Conservation (phyloP, 2,113 vertebrate species). For the human region GRCh38 chr16:13263501-13264000, state of each 20-base stretch:
- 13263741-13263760: not conserved
- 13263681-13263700: not conserved
- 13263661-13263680: too few relatives aligned
- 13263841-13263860: not conserved
- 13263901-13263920: not conserved
- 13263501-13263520: too few relatives aligned
- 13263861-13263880: not conserved
- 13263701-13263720: not conserved
- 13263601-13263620: too few relatives aligned
- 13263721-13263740: not conserved
- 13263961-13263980: not conserved
- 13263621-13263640: too few relatives aligned
- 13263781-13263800: not conserved
- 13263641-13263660: too few relatives aligned
- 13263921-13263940: not conserved
- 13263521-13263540: too few relatives aligned
- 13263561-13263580: too few relatives aligned
- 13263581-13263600: too few relatives aligned
- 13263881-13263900: not conserved
- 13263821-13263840: not conserved
- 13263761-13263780: not conserved
- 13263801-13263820: not conserved
- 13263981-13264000: not conserved
- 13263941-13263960: not conserved
- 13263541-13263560: too few relatives aligned